Percentiles rank a stretch among this genome's conserved stretches.
These are phyloP conservation scores for Danio jaintianensis DNA, from an alignment of 2,797 vertebrate genomes.

Conservation along the genomic window DNA sequence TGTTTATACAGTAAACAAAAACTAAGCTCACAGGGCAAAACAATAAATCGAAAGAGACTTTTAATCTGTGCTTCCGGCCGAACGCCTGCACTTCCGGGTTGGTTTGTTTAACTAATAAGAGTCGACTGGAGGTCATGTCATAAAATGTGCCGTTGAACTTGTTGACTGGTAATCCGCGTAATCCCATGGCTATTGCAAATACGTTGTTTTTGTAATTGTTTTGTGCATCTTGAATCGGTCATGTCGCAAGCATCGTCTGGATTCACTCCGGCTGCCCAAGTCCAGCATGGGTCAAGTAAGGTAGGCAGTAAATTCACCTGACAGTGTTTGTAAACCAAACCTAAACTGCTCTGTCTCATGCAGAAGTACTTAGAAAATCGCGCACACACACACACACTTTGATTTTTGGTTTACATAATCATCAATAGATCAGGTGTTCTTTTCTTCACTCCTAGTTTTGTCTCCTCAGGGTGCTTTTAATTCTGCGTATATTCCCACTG, in stretches of 20 bases:
- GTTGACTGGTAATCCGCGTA: not conserved
- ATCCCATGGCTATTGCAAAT: not conserved
- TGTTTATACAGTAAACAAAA: not conserved
- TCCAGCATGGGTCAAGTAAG: slow-evolving; percentile 44
- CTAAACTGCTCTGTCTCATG: not conserved
- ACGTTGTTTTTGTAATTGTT: not conserved
- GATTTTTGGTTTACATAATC: not conserved
- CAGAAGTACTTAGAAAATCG: not conserved
- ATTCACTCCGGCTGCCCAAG: slow-evolving; percentile 42
- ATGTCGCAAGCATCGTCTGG: slow-evolving; percentile 63
- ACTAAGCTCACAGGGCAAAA: not conserved
- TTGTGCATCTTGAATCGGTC: not conserved
- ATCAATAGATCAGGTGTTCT: not conserved
- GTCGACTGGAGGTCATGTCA: slow-evolving; percentile 46
- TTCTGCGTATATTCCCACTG: slow-evolving; percentile 76
- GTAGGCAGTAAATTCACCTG: slow-evolving; percentile 17
- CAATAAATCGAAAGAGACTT: not conserved
- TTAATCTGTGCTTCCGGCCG: slow-evolving; percentile 7
- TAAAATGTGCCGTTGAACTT: slow-evolving; percentile 4
- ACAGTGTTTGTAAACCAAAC: slow-evolving; percentile 12
- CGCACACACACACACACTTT: too few species aligned
- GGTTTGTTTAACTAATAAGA: slow-evolving; percentile 7
- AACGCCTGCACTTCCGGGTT: slow-evolving; percentile 37
- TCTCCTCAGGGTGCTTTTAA: slow-evolving; percentile 68
- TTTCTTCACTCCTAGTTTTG: not conserved